These are phyloP conservation scores for Heteropelma amictum DNA, from an alignment of 2,888 invertebrate species.

Conservation along the genomic window DNA sequence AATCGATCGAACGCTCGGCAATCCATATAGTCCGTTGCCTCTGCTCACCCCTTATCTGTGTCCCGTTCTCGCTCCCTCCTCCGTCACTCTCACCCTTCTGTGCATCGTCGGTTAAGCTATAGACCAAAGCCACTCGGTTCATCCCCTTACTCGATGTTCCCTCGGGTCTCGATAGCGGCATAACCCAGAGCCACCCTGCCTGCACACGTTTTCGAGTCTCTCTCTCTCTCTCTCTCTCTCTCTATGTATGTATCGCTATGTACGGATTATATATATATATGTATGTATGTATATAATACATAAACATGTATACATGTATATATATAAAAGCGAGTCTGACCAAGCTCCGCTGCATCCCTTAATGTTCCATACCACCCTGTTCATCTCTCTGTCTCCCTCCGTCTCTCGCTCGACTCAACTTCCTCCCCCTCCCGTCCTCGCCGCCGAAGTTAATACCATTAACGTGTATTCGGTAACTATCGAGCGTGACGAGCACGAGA, in stretches of 20 bases:
- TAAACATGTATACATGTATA: background rate
- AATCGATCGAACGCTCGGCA: constrained; percentile 47
- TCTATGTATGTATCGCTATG: constrained; percentile 1
- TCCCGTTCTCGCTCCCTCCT: background rate
- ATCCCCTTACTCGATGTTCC: constrained; percentile 31
- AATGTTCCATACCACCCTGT: constrained; percentile 29
- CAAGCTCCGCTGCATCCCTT: constrained; percentile 30
- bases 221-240: background rate
- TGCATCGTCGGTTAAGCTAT: constrained; percentile 42
- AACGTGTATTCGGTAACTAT: constrained; percentile 61
- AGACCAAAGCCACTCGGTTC: constrained; percentile 35
- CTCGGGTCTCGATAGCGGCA: constrained; percentile 18
- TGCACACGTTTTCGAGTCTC: no score
- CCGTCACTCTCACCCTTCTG: no score
- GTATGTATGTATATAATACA: background rate
- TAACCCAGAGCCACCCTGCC: constrained; percentile 27
- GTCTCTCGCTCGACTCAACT: background rate
- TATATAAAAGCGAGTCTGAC: background rate
- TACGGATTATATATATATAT: no score
- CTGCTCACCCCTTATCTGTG: constrained; percentile 4
- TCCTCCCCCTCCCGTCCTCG: constrained; percentile 29
- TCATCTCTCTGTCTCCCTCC: constrained; percentile 14
- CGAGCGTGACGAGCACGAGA: constrained; percentile 54
- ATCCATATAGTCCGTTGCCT: constrained; percentile 31
- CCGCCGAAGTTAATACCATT: constrained; percentile 57